Percentiles rank a stretch among this genome's conserved stretches.
phyloP scores from a whole-genome alignment of 35 echinoderm and acorn worm genomes.

The Holothuria glaberrima region DNA sequence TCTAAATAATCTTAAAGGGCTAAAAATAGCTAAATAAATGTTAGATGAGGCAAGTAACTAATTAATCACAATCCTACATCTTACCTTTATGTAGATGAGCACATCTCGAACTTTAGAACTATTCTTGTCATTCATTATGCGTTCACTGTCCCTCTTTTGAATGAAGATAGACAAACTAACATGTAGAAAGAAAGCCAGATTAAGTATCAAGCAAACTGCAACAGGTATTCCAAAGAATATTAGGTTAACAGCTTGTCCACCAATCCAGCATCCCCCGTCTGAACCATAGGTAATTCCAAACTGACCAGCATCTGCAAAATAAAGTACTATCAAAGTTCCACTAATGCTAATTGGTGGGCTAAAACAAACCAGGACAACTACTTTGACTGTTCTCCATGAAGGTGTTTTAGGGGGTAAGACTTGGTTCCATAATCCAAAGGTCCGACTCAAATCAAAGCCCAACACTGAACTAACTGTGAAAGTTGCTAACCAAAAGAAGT shows the following conservation, averaged over 20 bases:
- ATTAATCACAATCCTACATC: too few species aligned
- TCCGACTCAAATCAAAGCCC: slow-evolving; percentile 9
- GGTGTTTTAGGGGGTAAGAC: background rate
- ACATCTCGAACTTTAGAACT: background rate
- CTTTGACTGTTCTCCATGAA: background rate
- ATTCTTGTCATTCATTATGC: background rate
- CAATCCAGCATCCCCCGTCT: slow-evolving; percentile 9
- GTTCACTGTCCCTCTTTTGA: background rate
- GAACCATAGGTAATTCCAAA: background rate
- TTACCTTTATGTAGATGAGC: slow-evolving; percentile 40
- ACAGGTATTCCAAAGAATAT: slow-evolving; percentile 30
- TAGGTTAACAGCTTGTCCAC: background rate
- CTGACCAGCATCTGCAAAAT: background rate
- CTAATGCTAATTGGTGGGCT: slow-evolving; percentile 1
- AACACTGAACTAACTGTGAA: background rate
- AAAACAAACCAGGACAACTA: background rate
- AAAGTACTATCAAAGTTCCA: background rate
- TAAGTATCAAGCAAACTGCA: background rate
- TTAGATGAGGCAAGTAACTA: too few species aligned
- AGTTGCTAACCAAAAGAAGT: slow-evolving; percentile 25
- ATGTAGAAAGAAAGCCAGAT: background rate
- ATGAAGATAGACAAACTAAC: slow-evolving; percentile 7
- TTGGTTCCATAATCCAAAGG: slow-evolving; percentile 1
- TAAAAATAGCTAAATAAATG: too few species aligned
- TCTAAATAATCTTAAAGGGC: too few species aligned